These are phyloP conservation scores for Calephelis nemesis DNA, from an alignment of 1,140 invertebrate genomes.

Conservation along the genomic window DNA sequence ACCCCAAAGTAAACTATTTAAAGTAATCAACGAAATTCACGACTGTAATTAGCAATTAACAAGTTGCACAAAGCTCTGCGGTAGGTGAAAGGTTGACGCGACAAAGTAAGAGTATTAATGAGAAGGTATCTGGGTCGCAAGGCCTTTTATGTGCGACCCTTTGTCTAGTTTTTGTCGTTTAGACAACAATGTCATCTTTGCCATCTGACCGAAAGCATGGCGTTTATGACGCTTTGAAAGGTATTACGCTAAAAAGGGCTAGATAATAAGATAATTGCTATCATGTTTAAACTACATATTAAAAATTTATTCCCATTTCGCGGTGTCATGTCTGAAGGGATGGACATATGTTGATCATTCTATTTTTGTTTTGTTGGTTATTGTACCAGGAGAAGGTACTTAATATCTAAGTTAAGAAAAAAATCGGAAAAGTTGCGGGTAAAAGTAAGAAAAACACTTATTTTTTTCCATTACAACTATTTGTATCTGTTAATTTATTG, in stretches of 20 bases:
- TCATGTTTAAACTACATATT: too few species aligned
- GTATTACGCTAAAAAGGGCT: background rate
- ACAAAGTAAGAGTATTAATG: conserved; percentile 64
- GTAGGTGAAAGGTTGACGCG: conserved; percentile 35
- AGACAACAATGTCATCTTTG: conserved; percentile 28
- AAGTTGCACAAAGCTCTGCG: conserved; percentile 29
- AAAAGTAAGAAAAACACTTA: too few species aligned
- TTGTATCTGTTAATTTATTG: too few species aligned
- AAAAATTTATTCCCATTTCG: too few species aligned
- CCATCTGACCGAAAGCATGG: conserved; percentile 30
- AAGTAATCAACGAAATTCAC: conserved; percentile 13
- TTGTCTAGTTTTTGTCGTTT: conserved; percentile 60
- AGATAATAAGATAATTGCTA: too few species aligned
- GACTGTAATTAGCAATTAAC: conserved; percentile 35
- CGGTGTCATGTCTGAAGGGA: too few species aligned
- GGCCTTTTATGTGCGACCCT: conserved; percentile 49
- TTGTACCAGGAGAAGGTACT: too few species aligned
- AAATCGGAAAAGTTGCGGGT: too few species aligned
- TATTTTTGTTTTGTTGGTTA: too few species aligned
- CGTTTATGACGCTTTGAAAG: background rate
- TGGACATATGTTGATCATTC: too few species aligned
- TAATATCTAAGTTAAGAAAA: too few species aligned
- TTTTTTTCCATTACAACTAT: too few species aligned
- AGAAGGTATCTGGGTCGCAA: conserved; percentile 54
- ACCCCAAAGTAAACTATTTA: background rate